These are phyloP conservation scores for Volucella zonaria DNA, from an alignment of 2,888 invertebrate genomes.

Conservation along the genomic window DNA sequence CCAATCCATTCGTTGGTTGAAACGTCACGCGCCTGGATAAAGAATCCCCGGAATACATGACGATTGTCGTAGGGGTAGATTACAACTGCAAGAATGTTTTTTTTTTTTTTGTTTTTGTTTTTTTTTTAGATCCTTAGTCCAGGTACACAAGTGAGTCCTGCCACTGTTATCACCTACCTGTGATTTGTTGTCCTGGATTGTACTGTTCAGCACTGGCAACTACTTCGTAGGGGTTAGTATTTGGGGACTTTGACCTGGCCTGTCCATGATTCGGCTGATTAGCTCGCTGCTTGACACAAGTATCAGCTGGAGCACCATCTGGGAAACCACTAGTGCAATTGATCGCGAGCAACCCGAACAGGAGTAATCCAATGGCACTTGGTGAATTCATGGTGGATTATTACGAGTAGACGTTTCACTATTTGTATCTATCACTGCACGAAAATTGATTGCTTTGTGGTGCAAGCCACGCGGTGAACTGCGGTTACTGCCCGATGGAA, in stretches of 20 bases:
- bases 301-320: conserved; percentile 92
- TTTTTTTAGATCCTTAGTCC: conserved; percentile 10
- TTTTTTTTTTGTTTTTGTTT: too few relatives aligned
- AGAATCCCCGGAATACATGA: conserved; percentile 90
- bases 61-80: conserved; percentile 77
- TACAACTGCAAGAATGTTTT: conserved; percentile 75
- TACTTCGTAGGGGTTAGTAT: conserved; percentile 87
- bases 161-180: conserved; percentile 83
- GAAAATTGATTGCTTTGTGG: conserved; percentile 31
- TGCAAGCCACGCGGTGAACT: conserved; percentile 57
- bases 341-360: conserved; percentile 80
- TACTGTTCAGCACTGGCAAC: conserved; percentile 86
- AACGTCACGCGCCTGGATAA: conserved; percentile 90
- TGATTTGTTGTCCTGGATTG: conserved; percentile 87
- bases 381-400: conserved; percentile 56
- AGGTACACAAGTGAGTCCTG: neutral
- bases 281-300: conserved; percentile 89
- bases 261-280: conserved; percentile 91
- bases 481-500: conserved; percentile 41
- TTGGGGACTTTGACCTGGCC: conserved; percentile 86
- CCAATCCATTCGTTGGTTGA: conserved; percentile 90
- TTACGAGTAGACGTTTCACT: conserved; percentile 28
- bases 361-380: conserved; percentile 76
- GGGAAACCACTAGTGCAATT: conserved; percentile 85
- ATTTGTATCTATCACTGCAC: conserved; percentile 19